Evolutionary conservation across 2,113 vertebrate species (phyloP).

Genomic region (Rhadina sibilatrix): DNA sequence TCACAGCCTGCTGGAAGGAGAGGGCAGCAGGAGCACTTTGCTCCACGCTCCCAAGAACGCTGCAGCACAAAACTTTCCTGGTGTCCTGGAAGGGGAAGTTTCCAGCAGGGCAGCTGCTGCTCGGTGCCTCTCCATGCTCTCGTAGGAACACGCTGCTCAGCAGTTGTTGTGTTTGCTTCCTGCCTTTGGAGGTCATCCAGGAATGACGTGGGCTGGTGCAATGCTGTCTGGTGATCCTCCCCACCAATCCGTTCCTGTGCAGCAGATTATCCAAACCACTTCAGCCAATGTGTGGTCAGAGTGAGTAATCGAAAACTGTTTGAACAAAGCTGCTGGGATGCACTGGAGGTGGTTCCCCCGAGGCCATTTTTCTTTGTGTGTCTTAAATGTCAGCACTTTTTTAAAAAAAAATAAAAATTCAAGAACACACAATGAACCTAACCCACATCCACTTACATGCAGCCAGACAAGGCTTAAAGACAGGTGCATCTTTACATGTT

Average conservation of each 20-base stretch:
- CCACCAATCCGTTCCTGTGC: neutral
- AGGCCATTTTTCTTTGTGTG: neutral
- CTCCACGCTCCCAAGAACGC: neutral
- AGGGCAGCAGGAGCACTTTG: neutral
- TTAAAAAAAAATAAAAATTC: neutral
- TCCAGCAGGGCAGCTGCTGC: neutral
- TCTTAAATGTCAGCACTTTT: neutral
- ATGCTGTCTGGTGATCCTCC: constrained; percentile 4
- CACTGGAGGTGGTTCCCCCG: neutral
- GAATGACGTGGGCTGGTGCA: neutral
- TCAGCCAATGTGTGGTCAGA: neutral
- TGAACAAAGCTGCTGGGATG: neutral
- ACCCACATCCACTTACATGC: neutral
- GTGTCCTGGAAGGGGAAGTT: neutral
- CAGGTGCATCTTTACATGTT: neutral
- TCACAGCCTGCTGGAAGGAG: accelerated
- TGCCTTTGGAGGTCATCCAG: constrained; percentile 33
- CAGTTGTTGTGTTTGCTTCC: neutral
- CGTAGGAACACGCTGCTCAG: neutral
- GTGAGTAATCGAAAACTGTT: neutral
- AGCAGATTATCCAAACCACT: neutral
- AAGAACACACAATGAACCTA: neutral
- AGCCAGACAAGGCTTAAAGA: neutral
- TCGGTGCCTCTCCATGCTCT: neutral
- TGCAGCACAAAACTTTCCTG: neutral